Percentiles rank a stretch among this genome's conserved stretches.
These are phyloP conservation scores for Cyphomyrus plagiostoma DNA, from an alignment of 2,113 vertebrate species.

Conservation along the genomic window DNA sequence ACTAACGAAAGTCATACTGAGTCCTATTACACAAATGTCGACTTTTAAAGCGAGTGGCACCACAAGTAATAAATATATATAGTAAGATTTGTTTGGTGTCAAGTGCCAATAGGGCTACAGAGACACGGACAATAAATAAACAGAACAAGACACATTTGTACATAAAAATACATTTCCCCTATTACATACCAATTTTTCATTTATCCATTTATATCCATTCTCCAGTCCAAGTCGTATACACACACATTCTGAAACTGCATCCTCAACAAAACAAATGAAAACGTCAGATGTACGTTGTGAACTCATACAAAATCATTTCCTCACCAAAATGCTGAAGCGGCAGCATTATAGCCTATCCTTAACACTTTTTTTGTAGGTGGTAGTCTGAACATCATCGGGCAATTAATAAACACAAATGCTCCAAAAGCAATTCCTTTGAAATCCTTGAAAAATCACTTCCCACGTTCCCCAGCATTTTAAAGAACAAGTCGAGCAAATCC, in stretches of 20 bases:
- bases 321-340: background rate
- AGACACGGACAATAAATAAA: background rate
- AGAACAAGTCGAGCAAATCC: background rate
- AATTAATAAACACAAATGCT: background rate
- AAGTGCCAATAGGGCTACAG: background rate
- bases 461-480: background rate
- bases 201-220: background rate
- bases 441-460: background rate
- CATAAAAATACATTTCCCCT: slow-evolving; percentile 4
- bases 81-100: background rate
- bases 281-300: background rate
- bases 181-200: background rate
- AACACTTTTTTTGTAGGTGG: background rate
- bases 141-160: background rate
- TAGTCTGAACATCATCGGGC: background rate
- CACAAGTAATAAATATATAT: background rate
- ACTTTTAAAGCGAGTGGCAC: background rate
- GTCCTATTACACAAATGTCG: background rate
- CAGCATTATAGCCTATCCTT: background rate
- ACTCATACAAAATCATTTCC: background rate
- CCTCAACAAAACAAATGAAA: background rate
- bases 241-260: background rate
- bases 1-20: background rate
- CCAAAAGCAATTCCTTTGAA: background rate
- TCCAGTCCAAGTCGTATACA: background rate